Base-by-base conservation (phyloP, 2,113 vertebrate genomes). In the Marcusenius ussheri region DNA sequence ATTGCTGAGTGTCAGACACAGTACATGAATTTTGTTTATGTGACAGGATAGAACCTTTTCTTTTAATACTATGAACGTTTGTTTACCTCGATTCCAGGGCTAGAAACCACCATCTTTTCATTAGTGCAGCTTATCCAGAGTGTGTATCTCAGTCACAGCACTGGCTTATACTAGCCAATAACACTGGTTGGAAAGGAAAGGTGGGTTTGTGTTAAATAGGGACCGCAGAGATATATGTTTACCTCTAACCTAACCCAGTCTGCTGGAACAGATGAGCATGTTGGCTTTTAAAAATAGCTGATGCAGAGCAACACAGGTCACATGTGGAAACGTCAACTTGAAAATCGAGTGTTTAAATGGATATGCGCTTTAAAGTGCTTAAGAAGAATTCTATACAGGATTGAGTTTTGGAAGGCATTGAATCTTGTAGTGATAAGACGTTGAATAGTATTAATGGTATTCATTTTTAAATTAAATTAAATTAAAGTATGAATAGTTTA, bases 401-500 rank as follows among this genome's bases (percentile, higher is more conserved):
- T 58, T 49, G 24, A 51, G 45, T 50, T 53, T 53, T 51, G 13
- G 24, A 87, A 87, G 88, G 21, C 91, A 39, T 91, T 93, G 92
- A 95, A 94, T 88, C 92, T 90, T 70, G 88, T 19, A 5, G 89
- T 92, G 94, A 94, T 95, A 91, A 93, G 92, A 92, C 93, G 93
- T 93, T 92, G 92, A 90, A 46, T 93, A 92, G 92, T 94, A 95
- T 95, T 95, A 94, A 94, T 95, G 93, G 93, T 91, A 93, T 94
- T 95, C 90, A 95, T 95, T 6, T 56, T 56, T 56, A 21, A 56
- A 56, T 95, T 93, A 90, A 92, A 58, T 87, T 94, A 94, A 95
- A 95, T 94, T 93, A 93, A 91, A 89, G 31, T 93, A 95, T 95
- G 87, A 95, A 95, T 95, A 95, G 94, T 95, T 95, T 93, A 95